Evolutionary conservation across 2,888 invertebrate genomes (phyloP), one percentile per base, ranked within the genome.

Genomic region (Meghimatium bilineatum): DNA sequence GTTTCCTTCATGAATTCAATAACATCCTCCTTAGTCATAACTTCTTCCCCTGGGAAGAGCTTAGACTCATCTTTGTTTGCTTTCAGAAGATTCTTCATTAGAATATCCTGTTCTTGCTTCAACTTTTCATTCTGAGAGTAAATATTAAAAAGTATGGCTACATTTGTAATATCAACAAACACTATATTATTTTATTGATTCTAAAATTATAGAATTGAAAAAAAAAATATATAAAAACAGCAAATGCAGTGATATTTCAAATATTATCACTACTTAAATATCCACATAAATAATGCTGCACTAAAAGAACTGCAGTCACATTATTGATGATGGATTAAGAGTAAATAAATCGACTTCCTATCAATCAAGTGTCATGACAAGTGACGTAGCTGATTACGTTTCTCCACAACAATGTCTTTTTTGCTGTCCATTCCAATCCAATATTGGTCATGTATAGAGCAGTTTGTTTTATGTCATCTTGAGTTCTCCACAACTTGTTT

Each of bases 1-100:
- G 91, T 92, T 38, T 91, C 90, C 87, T 90, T 92, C 92, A 93
- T 92, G 38, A 88, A 87, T 26, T 83, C 81, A 6, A 91, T 89
- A 0, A 93, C 93, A 87, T 92, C 89, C 23, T 90, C 90, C 79
- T 91, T 90, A 17, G 88, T 88, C 60, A 88, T 89, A 1, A 88
- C 85, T 29, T 90, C 90, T 78, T 91, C 91, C 3, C 85, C 88
- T 36, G 86, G 87, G 83, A 91, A 89, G 56, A 90, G 66, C 56
- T 89, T 89, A 60, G 92, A 90, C 38, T 89, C 89, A 63, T 90
- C 91, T 82, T 91, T 90, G 6, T 92, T 89, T 72, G 91, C 90
- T 79, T 90, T 90, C 84, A 93, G 85, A 80, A 93, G 85, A 74
- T 92, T 89, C 52, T 91, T 88, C 26, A 92, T 87, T 79, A 91